A percentile compares a stretch with the other conserved stretches of the same genome.
Conservation (phyloP, 2,888 invertebrate species). For the Ephialtes manifestator region DNA sequence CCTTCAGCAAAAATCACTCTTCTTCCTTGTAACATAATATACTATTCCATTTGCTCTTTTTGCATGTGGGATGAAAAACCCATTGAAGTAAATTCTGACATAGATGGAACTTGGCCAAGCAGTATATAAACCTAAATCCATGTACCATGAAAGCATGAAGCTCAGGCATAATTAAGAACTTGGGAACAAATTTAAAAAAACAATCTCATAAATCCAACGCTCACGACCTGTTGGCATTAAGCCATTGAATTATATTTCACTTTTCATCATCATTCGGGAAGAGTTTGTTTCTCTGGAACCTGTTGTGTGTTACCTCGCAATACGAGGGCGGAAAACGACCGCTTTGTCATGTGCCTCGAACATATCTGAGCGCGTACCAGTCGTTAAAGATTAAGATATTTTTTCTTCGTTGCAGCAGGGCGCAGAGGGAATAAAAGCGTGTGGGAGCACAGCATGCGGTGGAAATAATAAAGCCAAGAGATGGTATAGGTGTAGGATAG, state of each 20-base stretch:
- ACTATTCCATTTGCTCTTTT: background rate
- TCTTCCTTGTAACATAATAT: no score
- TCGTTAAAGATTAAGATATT: slow-evolving; percentile 66
- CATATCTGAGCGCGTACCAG: slow-evolving; percentile 43
- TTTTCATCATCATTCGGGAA: background rate
- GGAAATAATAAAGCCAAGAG: slow-evolving; percentile 13
- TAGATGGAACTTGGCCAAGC: background rate
- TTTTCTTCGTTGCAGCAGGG: slow-evolving; percentile 27
- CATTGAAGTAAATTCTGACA: background rate
- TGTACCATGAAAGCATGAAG: background rate
- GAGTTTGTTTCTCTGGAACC: background rate
- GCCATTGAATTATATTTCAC: slow-evolving; percentile 5
- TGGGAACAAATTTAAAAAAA: background rate
- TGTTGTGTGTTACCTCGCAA: background rate
- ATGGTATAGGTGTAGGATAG: background rate
- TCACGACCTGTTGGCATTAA: background rate
- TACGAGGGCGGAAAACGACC: background rate
- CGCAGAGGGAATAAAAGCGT: slow-evolving; percentile 29
- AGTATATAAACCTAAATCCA: background rate
- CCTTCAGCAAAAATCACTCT: no score
- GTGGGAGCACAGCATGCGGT: background rate
- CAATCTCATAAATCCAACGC: background rate
- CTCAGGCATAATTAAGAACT: background rate
- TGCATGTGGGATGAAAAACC: background rate
- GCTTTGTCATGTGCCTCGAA: background rate